phyloP scores from a whole-genome alignment of 2,888 invertebrate genomes.

The Barypeithes pellucidus region DNA sequence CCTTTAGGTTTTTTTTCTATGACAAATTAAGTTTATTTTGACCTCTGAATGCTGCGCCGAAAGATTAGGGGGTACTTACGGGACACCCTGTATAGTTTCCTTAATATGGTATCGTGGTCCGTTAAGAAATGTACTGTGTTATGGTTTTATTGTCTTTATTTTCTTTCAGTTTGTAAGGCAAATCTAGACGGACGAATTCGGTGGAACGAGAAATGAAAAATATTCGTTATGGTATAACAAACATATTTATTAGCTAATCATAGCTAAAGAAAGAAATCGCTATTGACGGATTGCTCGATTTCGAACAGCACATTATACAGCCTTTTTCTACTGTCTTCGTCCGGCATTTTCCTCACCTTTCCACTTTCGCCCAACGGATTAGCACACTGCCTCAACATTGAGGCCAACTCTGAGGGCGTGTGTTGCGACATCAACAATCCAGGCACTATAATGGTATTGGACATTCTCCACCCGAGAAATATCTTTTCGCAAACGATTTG shows the following conservation, averaged over 20 bases:
- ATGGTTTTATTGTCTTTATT: too few species aligned
- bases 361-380: constrained; percentile 72
- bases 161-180: too few species aligned
- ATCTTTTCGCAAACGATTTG: constrained; percentile 80
- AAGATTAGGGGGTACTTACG: too few species aligned
- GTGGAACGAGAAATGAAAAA: neutral
- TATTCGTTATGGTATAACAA: neutral
- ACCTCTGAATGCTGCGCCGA: too few species aligned
- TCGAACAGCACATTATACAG: constrained; percentile 74
- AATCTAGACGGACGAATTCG: too few species aligned
- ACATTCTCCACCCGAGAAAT: constrained; percentile 78
- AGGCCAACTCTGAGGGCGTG: constrained; percentile 75
- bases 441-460: constrained; percentile 76
- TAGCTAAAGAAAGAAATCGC: constrained; percentile 62
- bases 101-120: too few species aligned
- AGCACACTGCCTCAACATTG: constrained; percentile 75
- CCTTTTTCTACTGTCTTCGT: constrained; percentile 71
- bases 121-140: too few species aligned
- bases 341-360: constrained; percentile 71
- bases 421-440: constrained; percentile 76
- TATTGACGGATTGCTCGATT: constrained; percentile 68
- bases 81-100: too few species aligned
- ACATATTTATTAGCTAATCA: constrained; percentile 40
- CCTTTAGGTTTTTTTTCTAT: too few species aligned
- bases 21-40: too few species aligned